Percentiles rank a stretch among this genome's conserved stretches.
phyloP scores from a whole-genome alignment of 2,113 vertebrate genomes.

The Paralichthys olivaceus region DNA sequence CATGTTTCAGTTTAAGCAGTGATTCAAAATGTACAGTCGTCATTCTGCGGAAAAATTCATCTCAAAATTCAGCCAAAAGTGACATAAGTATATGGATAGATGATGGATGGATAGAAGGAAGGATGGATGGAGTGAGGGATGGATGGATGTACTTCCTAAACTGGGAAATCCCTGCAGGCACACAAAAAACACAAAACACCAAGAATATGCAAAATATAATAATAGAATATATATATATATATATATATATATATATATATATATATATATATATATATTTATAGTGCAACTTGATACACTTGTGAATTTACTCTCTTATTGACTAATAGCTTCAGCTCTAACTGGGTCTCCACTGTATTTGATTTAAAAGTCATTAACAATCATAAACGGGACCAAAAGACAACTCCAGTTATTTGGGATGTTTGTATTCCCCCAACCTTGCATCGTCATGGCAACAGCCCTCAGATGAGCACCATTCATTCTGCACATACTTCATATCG shows the following conservation, averaged over 20 bases:
- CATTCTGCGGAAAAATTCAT: background rate
- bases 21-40: background rate
- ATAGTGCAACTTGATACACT: no score
- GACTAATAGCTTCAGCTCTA: background rate
- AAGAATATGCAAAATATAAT: no score
- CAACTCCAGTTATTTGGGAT: slow-evolving; percentile 38
- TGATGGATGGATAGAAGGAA: no score
- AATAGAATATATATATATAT: no score
- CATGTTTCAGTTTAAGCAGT: background rate
- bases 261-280: no score
- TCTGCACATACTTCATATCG: slow-evolving; percentile 72
- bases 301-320: background rate
- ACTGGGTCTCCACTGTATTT: background rate
- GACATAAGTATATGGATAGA: no score
- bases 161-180: no score
- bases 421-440: slow-evolving; percentile 17
- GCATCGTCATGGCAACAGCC: slow-evolving; percentile 61
- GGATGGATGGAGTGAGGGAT: no score
- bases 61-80: no score
- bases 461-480: slow-evolving; percentile 60
- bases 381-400: slow-evolving; percentile 33
- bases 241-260: no score
- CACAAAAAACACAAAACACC: no score
- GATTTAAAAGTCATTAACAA: slow-evolving; percentile 27
- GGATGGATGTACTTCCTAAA: no score